These are phyloP conservation scores for Zonotrichia leucophrys DNA, from an alignment of 2,113 vertebrate genomes.

Conservation along the genomic window DNA sequence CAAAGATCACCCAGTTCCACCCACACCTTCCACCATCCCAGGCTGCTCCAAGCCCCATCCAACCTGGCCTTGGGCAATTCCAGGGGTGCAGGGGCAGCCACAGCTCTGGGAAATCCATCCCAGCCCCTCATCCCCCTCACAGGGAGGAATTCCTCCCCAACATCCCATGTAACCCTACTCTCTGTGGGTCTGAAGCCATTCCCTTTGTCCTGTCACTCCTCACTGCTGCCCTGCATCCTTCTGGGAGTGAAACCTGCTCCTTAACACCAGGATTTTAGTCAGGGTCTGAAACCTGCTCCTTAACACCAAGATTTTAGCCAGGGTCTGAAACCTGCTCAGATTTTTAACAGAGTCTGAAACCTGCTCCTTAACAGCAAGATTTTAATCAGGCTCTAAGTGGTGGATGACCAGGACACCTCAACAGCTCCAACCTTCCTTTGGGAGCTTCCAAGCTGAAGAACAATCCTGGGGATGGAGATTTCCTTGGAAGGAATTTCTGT, in stretches of 20 bases:
- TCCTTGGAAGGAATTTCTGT: background rate
- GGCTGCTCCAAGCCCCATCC: background rate
- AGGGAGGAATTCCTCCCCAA: background rate
- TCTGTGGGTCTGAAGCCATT: background rate
- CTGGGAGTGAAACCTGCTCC: background rate
- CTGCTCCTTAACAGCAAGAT: too few relatives aligned
- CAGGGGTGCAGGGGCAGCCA: background rate
- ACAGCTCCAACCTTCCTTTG: rapidly evolving
- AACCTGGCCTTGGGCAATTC: rapidly evolving
- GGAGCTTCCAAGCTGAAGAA: background rate
- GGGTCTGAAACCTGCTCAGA: too few relatives aligned
- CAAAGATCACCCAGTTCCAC: too few relatives aligned
- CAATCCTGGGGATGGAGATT: rapidly evolving
- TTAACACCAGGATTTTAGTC: too few relatives aligned
- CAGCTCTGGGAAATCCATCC: background rate
- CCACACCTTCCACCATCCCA: background rate
- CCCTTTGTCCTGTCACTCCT: background rate
- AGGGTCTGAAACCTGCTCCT: too few relatives aligned
- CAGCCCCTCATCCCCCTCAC: rapidly evolving
- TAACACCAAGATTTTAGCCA: too few relatives aligned
- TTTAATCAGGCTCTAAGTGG: background rate
- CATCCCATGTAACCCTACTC: rapidly evolving
- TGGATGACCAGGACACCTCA: background rate
- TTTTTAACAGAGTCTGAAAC: too few relatives aligned
- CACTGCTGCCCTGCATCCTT: too few relatives aligned